phyloP scores from a whole-genome alignment of 2,888 invertebrate species.

The Bembecia ichneumoniformis region DNA sequence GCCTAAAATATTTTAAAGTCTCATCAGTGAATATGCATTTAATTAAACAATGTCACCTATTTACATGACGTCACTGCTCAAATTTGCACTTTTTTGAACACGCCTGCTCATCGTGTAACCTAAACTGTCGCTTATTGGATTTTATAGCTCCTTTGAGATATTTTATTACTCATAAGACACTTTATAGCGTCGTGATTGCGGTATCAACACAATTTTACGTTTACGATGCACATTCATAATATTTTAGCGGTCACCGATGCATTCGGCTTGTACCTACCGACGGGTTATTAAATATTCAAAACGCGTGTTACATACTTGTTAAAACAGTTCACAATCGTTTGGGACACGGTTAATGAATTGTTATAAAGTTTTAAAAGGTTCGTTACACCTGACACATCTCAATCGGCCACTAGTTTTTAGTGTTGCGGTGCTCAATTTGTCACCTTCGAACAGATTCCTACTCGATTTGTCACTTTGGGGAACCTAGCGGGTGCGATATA shows the following conservation, averaged over 20 bases:
- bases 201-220: slow-evolving; percentile 17
- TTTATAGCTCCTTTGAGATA: slow-evolving; percentile 14
- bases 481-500: slow-evolving; percentile 12
- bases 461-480: neutral
- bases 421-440: slow-evolving; percentile 7
- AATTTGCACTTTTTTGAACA: too few species aligned
- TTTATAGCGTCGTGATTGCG: slow-evolving; percentile 15
- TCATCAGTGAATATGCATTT: too few species aligned
- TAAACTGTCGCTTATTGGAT: too few species aligned
- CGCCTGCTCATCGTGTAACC: too few species aligned
- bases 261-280: slow-evolving; percentile 42
- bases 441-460: slow-evolving; percentile 3
- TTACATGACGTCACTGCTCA: too few species aligned
- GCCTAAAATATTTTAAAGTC: too few species aligned
- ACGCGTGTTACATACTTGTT: slow-evolving; percentile 48
- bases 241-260: too few species aligned
- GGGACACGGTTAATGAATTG: slow-evolving; percentile 33
- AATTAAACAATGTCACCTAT: too few species aligned
- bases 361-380: slow-evolving; percentile 18
- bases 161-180: slow-evolving; percentile 24
- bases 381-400: slow-evolving; percentile 17
- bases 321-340: slow-evolving; percentile 44
- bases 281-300: slow-evolving; percentile 48
- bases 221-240: slow-evolving; percentile 23
- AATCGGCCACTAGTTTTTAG: slow-evolving; percentile 25